Evolutionary conservation across 2,797 vertebrate species (phyloP).

Genomic region (Jordanella pulchra): DNA sequence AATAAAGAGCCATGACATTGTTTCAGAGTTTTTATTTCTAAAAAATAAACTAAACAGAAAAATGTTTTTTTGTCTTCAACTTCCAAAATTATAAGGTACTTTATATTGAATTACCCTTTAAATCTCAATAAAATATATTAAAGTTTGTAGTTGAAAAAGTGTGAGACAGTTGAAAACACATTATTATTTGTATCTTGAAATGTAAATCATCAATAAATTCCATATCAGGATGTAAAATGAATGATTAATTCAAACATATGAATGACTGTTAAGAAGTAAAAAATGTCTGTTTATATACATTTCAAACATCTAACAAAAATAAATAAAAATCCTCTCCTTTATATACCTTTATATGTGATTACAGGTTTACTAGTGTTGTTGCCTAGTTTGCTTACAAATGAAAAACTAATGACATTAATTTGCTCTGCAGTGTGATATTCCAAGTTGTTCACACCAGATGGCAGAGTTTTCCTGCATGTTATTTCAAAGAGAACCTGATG

Average conservation of each 20-base stretch:
- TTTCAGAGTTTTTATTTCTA: too few species aligned
- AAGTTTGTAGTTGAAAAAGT: not conserved
- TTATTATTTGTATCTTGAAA: not conserved
- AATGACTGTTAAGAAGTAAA: not conserved
- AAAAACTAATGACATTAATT: not conserved
- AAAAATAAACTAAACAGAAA: too few species aligned
- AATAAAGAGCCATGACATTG: too few species aligned
- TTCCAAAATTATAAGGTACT: not conserved
- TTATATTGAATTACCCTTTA: not conserved
- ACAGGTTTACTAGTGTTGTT: not conserved
- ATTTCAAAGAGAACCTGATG: conserved; percentile 25
- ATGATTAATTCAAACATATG: not conserved
- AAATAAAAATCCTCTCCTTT: not conserved
- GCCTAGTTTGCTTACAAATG: not conserved
- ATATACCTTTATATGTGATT: not conserved
- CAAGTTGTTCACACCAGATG: conserved; percentile 68
- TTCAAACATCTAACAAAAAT: not conserved
- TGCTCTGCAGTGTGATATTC: conserved; percentile 13
- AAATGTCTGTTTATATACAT: not conserved
- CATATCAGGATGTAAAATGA: not conserved
- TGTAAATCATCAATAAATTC: not conserved
- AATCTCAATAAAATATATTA: not conserved
- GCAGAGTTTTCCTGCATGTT: conserved; percentile 66
- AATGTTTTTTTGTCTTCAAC: not conserved
- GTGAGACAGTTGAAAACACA: not conserved